A percentile compares a stretch with the other conserved stretches of the same genome.
phyloP scores from a whole-genome alignment of 2,797 vertebrate species.

The Taenioides sp. region DNA sequence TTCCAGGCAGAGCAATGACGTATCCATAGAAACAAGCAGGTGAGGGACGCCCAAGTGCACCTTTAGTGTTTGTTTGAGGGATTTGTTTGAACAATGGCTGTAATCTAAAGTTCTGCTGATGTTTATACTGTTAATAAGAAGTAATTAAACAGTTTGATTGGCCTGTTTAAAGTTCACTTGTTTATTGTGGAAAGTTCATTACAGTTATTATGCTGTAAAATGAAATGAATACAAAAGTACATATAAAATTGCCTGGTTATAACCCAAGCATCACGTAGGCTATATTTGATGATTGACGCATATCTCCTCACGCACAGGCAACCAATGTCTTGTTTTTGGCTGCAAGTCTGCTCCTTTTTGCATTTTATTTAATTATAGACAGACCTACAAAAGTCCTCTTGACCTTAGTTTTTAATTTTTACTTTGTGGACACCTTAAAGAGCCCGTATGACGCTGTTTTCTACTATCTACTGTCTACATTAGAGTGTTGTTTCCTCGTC shows the following conservation, averaged over 20 bases:
- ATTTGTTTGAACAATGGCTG: background rate
- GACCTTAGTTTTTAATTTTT: background rate
- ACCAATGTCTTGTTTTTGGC: background rate
- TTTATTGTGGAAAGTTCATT: background rate
- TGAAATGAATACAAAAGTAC: background rate
- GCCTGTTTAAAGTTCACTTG: background rate
- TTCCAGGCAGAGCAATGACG: no score
- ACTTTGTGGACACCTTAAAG: background rate
- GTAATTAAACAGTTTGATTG: background rate
- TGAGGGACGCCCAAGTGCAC: no score
- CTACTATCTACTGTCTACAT: no score
- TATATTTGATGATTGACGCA: constrained; percentile 57
- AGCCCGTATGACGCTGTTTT: no score
- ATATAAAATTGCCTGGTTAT: background rate
- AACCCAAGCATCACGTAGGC: background rate
- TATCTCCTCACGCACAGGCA: background rate
- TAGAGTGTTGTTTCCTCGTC: no score
- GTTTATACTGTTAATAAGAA: background rate
- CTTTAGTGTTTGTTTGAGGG: no score
- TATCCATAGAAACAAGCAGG: no score
- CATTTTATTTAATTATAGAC: background rate
- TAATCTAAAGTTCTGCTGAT: background rate
- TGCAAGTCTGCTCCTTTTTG: background rate
- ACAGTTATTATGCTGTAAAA: background rate
- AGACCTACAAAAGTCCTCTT: background rate